These are phyloP conservation scores for Cryptoleucopteryx plumbea DNA, from an alignment of 2,113 vertebrate species.

Conservation along the genomic window DNA sequence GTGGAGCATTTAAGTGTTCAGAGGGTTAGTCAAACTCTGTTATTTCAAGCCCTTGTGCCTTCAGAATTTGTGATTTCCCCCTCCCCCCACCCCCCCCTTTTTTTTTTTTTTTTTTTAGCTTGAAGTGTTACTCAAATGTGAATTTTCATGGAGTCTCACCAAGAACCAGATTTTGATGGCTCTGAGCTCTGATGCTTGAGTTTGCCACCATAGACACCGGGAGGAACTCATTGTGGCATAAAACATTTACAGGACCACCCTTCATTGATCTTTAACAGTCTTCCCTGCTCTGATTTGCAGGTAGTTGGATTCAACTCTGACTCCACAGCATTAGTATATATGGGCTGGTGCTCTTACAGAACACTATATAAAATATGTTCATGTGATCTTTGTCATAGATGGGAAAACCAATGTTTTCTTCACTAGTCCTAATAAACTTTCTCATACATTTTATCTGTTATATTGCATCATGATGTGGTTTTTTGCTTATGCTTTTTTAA, in stretches of 20 bases:
- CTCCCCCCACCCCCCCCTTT: no score
- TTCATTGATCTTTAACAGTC: background rate
- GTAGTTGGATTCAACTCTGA: background rate
- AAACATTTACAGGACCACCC: background rate
- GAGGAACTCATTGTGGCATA: background rate
- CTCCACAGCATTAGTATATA: background rate
- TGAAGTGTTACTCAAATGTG: background rate
- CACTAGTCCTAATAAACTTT: background rate
- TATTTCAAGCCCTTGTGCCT: background rate
- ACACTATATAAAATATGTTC: background rate
- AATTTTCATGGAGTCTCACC: background rate
- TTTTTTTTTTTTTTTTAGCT: background rate
- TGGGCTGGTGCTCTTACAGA: background rate
- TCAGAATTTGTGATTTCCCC: background rate
- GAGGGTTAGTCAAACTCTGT: background rate
- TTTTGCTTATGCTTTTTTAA: background rate
- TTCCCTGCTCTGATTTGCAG: background rate
- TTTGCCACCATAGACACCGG: fast-evolving
- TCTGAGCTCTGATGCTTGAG: background rate
- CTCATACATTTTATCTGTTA: background rate
- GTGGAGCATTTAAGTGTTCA: background rate
- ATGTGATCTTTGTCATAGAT: background rate
- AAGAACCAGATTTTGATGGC: background rate
- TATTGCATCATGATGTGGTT: background rate
- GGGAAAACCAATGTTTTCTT: background rate